A percentile compares a stretch with the other conserved stretches of the same genome.
These are phyloP conservation scores for Drosophila pegasa DNA, from an alignment of 2,888 invertebrate species.

Conservation along the genomic window DNA sequence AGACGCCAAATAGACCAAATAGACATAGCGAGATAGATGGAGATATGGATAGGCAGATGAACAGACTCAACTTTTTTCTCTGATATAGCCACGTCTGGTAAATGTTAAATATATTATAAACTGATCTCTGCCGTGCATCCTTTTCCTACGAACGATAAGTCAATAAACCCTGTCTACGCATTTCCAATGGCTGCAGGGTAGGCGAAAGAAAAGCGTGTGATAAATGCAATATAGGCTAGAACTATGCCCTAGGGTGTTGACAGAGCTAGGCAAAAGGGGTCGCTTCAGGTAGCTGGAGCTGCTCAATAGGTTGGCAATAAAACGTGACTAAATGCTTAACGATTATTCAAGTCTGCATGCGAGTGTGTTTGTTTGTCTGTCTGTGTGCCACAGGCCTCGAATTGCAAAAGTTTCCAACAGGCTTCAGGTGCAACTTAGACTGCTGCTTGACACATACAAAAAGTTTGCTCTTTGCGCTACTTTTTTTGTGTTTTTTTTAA, in stretches of 20 bases:
- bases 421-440: conserved; percentile 49
- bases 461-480: conserved; percentile 51
- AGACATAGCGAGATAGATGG: too few species aligned
- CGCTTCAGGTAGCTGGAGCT: conserved; percentile 4
- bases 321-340: conserved; percentile 69
- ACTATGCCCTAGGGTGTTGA: conserved; percentile 25
- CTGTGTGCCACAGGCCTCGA: conserved; percentile 47
- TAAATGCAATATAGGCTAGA: conserved; percentile 28
- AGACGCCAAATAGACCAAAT: too few species aligned
- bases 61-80: too few species aligned
- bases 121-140: not conserved
- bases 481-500: conserved; percentile 30
- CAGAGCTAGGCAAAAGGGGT: conserved; percentile 1
- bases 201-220: conserved; percentile 17
- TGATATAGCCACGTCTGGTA: too few species aligned
- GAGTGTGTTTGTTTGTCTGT: conserved; percentile 1
- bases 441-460: conserved; percentile 64
- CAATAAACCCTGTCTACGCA: not conserved
- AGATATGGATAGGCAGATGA: too few species aligned
- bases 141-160: not conserved
- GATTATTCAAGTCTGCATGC: conserved; percentile 55
- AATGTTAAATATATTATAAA: too few species aligned
- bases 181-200: conserved; percentile 2
- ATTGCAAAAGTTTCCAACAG: conserved; percentile 53
- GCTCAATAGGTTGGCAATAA: conserved; percentile 56